Conservation (phyloP, 1,140 invertebrate species). For the Atta texana region DNA sequence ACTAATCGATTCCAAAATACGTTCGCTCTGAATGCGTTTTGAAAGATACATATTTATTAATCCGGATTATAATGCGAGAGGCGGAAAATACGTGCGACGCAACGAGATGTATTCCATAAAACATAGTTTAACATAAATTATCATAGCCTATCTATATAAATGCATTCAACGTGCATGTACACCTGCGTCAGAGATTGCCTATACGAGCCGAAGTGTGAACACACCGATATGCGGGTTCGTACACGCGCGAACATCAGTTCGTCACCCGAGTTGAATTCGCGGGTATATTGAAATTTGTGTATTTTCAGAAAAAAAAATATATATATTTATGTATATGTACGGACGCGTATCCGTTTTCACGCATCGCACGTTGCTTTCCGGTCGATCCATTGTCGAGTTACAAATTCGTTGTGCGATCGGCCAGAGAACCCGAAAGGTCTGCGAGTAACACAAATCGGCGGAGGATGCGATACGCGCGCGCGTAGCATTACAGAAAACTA, state of each 20-base stretch:
- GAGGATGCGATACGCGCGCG: not conserved
- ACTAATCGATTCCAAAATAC: slow-evolving; percentile 31
- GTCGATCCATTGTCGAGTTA: slow-evolving; percentile 41
- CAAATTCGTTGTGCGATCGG: slow-evolving; percentile 23
- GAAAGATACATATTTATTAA: not conserved
- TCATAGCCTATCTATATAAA: slow-evolving; percentile 86
- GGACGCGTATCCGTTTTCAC: not conserved
- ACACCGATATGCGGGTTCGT: slow-evolving; percentile 59
- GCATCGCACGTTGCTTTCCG: slow-evolving; percentile 4
- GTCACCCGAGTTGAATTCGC: slow-evolving; percentile 37
- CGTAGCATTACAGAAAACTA: slow-evolving; percentile 13
- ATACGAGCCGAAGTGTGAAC: slow-evolving; percentile 61
- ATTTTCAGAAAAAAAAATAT: slow-evolving; percentile 17
- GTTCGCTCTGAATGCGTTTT: not conserved
- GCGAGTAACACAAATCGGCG: not conserved
- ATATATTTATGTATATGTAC: not conserved
- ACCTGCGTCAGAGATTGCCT: slow-evolving; percentile 52
- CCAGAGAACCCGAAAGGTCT: not conserved
- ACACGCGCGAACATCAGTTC: slow-evolving; percentile 55
- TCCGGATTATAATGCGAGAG: slow-evolving; percentile 16
- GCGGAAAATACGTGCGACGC: slow-evolving; percentile 76
- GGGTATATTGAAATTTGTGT: slow-evolving; percentile 28
- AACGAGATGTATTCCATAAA: slow-evolving; percentile 80
- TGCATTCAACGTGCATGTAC: slow-evolving; percentile 66
- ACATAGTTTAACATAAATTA: slow-evolving; percentile 84